Base-by-base conservation (phyloP, 1,140 invertebrate species). In the Drosophila rhopaloa region DNA sequence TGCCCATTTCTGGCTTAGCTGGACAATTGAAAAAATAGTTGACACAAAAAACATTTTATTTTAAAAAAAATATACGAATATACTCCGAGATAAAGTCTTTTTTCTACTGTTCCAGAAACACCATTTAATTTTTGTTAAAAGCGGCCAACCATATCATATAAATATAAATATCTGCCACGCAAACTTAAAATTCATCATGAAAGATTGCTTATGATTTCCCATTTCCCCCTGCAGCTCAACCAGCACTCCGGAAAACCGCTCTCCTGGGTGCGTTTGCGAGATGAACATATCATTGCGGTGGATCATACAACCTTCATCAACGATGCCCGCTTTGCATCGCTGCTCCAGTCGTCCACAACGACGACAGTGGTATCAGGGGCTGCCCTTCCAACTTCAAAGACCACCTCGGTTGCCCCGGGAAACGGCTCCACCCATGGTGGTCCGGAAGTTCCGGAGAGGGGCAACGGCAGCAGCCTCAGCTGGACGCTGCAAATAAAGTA, bases 261-360 rank as follows among this genome's bases (percentile, higher is more conserved):
- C 60, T 97, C 97, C 63, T 98, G 97, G 97, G 97, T 98, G 81
- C 94, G 97, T 70, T 95, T 96, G 75, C 94, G 96, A 82, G 97
- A 98, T 93, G 95, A 96, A 79, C 97, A 98, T 94, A 97, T 98
- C 91, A 94, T 98, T 77, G 97, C 97, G 50, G 97, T 98, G 81
- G 97, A 97, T 94, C 95, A 90, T 63, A 89, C 86, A 92, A 97
- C 97, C 75, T 98, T 97, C 93, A 97, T 97, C 91, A 96, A 96
- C 41, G 97, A 98, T 93, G 96, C 97, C 83, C 94, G 97, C 81
- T 97, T 97, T 93, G 96, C 97, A 81, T 94, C 95, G 37, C 94
- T 96, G 89, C 95, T 96, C 68, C 95, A 96, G 41, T 96, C 67
- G n/a, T 11, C 43, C 27, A 38, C 65, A 32, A 29, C 50, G 41